Percentiles rank a stretch among this genome's conserved stretches.
Conservation (phyloP, 2,797 vertebrate species). For the Agapornis canus region DNA sequence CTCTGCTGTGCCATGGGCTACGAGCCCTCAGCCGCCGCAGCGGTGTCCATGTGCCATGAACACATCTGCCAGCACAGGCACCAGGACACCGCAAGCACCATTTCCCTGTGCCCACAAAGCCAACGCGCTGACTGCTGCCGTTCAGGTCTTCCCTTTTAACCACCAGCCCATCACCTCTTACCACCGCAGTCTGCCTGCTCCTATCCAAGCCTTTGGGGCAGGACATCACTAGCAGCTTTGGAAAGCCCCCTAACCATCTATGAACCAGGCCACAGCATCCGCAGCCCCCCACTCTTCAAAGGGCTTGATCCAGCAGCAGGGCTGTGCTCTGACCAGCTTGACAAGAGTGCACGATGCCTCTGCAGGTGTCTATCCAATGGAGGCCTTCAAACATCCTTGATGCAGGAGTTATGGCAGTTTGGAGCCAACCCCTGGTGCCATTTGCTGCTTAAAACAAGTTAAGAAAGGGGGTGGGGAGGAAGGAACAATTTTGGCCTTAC, state of each 20-base stretch:
- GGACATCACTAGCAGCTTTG: not conserved
- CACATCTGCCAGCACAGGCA: not conserved
- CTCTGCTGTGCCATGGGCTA: not conserved
- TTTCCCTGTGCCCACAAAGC: rapidly evolving
- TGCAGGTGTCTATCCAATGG: not conserved
- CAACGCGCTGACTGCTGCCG: rapidly evolving
- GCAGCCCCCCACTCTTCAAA: not conserved
- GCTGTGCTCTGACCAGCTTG: not conserved
- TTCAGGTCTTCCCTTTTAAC: rapidly evolving
- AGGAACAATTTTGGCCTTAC: not conserved
- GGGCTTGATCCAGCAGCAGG: not conserved
- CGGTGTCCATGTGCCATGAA: not conserved
- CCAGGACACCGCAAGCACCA: rapidly evolving
- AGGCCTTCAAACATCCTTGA: not conserved
- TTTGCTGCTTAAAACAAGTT: not conserved
- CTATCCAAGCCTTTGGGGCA: not conserved
- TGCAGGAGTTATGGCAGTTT: not conserved
- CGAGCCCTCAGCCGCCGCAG: not conserved
- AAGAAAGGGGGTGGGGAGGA: rapidly evolving
- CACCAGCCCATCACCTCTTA: not conserved
- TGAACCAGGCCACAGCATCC: not conserved
- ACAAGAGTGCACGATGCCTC: rapidly evolving
- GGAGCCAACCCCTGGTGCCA: not conserved
- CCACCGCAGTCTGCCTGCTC: not conserved
- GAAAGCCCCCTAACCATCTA: rapidly evolving